phyloP scores from a whole-genome alignment of 2,888 invertebrate genomes.

The Leptopilina syphax region DNA sequence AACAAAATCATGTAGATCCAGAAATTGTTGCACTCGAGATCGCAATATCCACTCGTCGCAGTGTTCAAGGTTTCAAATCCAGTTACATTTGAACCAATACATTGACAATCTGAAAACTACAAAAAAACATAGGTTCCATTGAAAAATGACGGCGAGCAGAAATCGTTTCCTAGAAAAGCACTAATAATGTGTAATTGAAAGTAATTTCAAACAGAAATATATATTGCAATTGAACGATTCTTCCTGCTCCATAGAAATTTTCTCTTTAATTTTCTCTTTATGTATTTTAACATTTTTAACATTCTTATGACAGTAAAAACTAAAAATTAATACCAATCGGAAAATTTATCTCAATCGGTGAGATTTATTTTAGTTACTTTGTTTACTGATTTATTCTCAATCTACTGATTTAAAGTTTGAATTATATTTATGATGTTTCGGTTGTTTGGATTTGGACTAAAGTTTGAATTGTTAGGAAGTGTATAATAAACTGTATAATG shows the following conservation, averaged over 20 bases:
- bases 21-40: conserved; percentile 87
- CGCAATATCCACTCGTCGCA: conserved; percentile 89
- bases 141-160: conserved; percentile 8
- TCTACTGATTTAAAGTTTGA: no score
- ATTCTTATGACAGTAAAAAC: no score
- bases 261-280: no score
- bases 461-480: no score
- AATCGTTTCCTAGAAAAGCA: conserved; percentile 26
- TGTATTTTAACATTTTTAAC: no score
- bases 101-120: conserved; percentile 79
- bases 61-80: conserved; percentile 73
- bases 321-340: no score
- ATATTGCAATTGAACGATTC: neutral
- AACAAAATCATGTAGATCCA: conserved; percentile 89
- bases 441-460: no score
- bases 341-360: no score
- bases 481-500: no score
- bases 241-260: neutral
- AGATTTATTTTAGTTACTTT: no score
- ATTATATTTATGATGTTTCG: no score
- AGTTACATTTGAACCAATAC: conserved; percentile 71
- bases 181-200: conserved; percentile 22
- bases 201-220: neutral
- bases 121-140: conserved; percentile 47
- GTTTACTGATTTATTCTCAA: no score